Conservation (phyloP, 2,797 vertebrate genomes). For the Myotis findleyi region DNA sequence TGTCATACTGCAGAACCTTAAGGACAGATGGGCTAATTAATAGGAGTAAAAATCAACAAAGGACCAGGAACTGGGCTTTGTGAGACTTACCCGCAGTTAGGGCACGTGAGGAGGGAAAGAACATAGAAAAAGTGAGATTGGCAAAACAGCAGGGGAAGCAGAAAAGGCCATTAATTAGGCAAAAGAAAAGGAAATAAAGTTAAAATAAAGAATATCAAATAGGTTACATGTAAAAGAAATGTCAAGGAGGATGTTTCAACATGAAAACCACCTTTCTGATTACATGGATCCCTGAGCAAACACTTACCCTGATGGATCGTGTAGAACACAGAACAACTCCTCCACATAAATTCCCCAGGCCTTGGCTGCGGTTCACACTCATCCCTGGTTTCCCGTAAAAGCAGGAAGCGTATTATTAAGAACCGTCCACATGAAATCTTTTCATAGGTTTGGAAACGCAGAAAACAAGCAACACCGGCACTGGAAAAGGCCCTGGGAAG, state of each 20-base stretch:
- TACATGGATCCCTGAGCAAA: background rate
- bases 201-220: background rate
- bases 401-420: background rate
- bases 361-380: background rate
- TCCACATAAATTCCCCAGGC: background rate
- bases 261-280: background rate
- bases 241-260: background rate
- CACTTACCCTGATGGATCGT: background rate
- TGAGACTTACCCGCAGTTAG: background rate
- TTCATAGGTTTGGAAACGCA: background rate
- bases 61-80: background rate
- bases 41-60: background rate
- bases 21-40: background rate
- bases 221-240: background rate
- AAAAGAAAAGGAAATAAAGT: background rate
- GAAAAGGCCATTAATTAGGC: background rate
- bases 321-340: background rate
- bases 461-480: background rate
- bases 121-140: background rate
- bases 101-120: background rate
- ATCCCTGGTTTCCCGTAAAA: conserved; percentile 8
- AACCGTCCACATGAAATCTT: background rate
- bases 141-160: background rate
- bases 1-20: conserved; percentile 17
- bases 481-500: background rate